Evolutionary conservation across 2,797 vertebrate genomes (phyloP), one percentile per base, ranked within the genome.

Genomic region (Anolis apletophallus): DNA sequence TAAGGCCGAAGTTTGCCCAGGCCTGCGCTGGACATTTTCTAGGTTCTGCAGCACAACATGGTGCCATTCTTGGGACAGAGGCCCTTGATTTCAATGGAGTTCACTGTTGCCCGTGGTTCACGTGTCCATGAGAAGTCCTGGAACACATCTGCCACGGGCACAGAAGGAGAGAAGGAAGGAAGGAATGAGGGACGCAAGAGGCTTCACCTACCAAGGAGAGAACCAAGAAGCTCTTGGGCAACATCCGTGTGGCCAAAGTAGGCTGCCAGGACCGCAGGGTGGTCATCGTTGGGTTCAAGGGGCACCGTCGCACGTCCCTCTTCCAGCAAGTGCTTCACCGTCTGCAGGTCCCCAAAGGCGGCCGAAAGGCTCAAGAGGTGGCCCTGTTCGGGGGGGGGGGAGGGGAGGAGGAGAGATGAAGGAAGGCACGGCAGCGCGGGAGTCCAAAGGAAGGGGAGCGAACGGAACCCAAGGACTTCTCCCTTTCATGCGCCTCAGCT

Each of bases 261-360:
- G 0, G 98, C 97, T 0, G 98, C 99, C 85, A 98, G 90, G 90
- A 99, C 96, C 0, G 97, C 98, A 0, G 99, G 98, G 78, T 99
- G 98, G 89, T 95, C 96, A 54, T 97, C 96, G 0, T 93, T 97
- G 6, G 97, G 98, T 74, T 98, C 97, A 0, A 93, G 96, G 0
- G 97, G 96, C 5, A 99, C 89, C 26, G 93, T 12, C 75, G 98
- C 94, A 5, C 68, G 81, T 0, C 95, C 97, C 13, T 98, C 97
- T 14, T 96, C 96, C 68, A 99, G 96, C 73, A 99, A 96, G 90
- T 98, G 98, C n/a, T 92, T 93, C 67, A 98, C 97, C 0, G 96
- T 96, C 87, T 97, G 96, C 61, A 97, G 73, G 46, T 99, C 98
- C 23, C 97, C 98, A 0, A 98, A 96, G 80, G 97, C 96, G 19